Evolutionary conservation across 1,140 invertebrate genomes (phyloP), one percentile per base, ranked within the genome.

Genomic region (Thalassaphorura encarpata): DNA sequence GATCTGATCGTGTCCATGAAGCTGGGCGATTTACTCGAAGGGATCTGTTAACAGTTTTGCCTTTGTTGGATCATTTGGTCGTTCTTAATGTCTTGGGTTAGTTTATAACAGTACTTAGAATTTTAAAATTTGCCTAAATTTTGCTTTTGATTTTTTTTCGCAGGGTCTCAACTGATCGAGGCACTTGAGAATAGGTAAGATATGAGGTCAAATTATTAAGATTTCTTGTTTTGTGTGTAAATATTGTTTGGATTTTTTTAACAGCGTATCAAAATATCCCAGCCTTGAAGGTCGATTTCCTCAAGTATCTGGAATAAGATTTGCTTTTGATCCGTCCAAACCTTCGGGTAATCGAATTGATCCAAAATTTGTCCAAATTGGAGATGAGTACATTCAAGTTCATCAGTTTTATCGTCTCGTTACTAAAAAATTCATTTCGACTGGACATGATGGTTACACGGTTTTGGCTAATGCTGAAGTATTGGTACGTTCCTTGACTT

Each of bases 141-240:
- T 13, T 36, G 16, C 6, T 51, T 16, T 19, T n/a, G n/a, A n/a
- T n/a, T n/a, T n/a, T n/a, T n/a, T n/a, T 36, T 11, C 11, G n/a
- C 69, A 73, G 87, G 88, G 0, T 68, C 79, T 43, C 74, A 80
- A 42, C 72, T 92, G 21, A 70, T 87, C 49, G 71, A 78, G 60
- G 83, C 84, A 0, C 69, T 94, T 54, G 90, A 94, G 70, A 94
- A 94, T 69, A n/a, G n/a, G n/a, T n/a, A n/a, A n/a, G n/a, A n/a
- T n/a, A n/a, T n/a, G n/a, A n/a, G n/a, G n/a, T n/a, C n/a, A n/a
- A n/a, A n/a, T n/a, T n/a, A n/a, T n/a, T n/a, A n/a, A n/a, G n/a
- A n/a, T n/a, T n/a, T n/a, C n/a, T n/a, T n/a, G n/a, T n/a, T n/a
- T n/a, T n/a, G n/a, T n/a, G n/a, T n/a, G n/a, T n/a, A n/a, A n/a